These are phyloP conservation scores for Cataglyphis cursor DNA, from an alignment of 2,888 invertebrate genomes.

Conservation along the genomic window DNA sequence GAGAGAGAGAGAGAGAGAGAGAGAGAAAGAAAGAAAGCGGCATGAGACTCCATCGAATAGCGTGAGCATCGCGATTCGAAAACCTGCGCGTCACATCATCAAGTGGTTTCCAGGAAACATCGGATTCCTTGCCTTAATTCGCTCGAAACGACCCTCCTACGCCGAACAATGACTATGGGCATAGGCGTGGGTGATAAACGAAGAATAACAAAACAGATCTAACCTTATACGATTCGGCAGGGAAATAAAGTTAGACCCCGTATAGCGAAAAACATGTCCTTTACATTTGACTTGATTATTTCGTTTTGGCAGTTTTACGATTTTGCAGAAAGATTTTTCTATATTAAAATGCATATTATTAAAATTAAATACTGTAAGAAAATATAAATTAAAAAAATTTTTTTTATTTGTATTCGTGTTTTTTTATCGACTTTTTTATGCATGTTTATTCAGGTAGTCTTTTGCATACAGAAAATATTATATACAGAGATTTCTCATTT, in stretches of 20 bases:
- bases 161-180: slow-evolving; percentile 74
- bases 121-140: slow-evolving; percentile 71
- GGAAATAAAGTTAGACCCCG: slow-evolving; percentile 55
- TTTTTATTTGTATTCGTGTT: background rate
- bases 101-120: slow-evolving; percentile 73
- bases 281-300: background rate
- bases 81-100: slow-evolving; percentile 67
- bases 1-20: background rate
- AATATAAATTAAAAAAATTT: background rate
- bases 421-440: background rate
- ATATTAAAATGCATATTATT: background rate
- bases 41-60: slow-evolving; percentile 62
- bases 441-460: background rate
- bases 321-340: slow-evolving; percentile 10
- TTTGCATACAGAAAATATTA: background rate
- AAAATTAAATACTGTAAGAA: background rate
- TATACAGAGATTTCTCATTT: background rate
- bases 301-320: slow-evolving; percentile 16
- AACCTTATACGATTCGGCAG: slow-evolving; percentile 77
- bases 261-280: slow-evolving; percentile 25
- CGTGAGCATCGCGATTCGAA: slow-evolving; percentile 74
- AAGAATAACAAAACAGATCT: slow-evolving; percentile 78
- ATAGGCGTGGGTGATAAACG: slow-evolving; percentile 80
- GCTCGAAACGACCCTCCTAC: slow-evolving; percentile 74
- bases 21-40: background rate